phyloP scores from a whole-genome alignment of 2,113 vertebrate species.

The Oostethus manadensis region DNA sequence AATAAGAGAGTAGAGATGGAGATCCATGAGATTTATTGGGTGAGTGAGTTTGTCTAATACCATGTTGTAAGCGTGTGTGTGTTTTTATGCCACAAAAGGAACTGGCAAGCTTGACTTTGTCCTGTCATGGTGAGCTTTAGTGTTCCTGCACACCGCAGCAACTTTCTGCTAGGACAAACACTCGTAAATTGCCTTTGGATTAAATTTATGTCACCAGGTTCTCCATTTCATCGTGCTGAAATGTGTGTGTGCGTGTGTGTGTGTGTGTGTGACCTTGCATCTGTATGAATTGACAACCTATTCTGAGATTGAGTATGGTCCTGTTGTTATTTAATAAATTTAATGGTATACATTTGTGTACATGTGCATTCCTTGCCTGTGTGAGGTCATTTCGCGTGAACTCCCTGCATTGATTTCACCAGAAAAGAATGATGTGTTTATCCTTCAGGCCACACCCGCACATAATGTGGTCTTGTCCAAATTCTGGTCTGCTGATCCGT shows the following conservation, averaged over 20 bases:
- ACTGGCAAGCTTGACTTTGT: slow-evolving; percentile 30
- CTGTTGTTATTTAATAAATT: slow-evolving; percentile 17
- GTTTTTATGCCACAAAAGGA: slow-evolving; percentile 30
- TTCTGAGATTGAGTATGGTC: slow-evolving; percentile 4
- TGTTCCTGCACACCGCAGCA: slow-evolving; percentile 52
- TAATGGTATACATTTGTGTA: slow-evolving; percentile 23
- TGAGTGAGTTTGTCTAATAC: slow-evolving; percentile 21
- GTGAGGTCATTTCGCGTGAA: slow-evolving; percentile 40
- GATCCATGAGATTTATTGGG: slow-evolving; percentile 19
- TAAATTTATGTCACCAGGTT: slow-evolving; percentile 45
- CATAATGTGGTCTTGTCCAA: slow-evolving; percentile 22
- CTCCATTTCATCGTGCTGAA: slow-evolving; percentile 41
- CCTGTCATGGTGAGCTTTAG: slow-evolving; percentile 56
- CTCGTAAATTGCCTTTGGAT: slow-evolving; percentile 48
- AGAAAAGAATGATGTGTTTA: slow-evolving; percentile 50
- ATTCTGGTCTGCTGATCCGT: slow-evolving; percentile 20
- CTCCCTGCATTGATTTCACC: slow-evolving; percentile 54
- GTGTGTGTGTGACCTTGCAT: slow-evolving; percentile 5
- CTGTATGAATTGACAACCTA: slow-evolving; percentile 37
- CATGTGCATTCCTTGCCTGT: slow-evolving; percentile 33
- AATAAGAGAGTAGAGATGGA: slow-evolving; percentile 11
- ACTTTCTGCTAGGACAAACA: slow-evolving; percentile 40
- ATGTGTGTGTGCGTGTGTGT: slow-evolving; percentile 22
- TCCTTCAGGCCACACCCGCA: slow-evolving; percentile 43
- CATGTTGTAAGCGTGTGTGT: slow-evolving; percentile 7